These are phyloP conservation scores for Euwallacea fornicatus DNA, from an alignment of 1,140 invertebrate species.

Conservation along the genomic window DNA sequence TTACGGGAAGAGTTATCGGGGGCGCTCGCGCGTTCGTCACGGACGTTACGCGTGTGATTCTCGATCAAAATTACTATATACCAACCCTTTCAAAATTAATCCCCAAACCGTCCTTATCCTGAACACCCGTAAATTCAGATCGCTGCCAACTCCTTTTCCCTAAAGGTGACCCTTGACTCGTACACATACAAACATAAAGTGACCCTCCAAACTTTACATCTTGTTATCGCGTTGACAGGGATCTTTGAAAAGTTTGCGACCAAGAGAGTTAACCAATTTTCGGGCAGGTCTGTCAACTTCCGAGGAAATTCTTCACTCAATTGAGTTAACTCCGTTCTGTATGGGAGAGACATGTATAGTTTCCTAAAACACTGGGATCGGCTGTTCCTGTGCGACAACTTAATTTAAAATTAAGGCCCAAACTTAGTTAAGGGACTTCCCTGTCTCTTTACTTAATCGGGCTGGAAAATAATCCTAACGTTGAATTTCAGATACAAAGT, in stretches of 20 bases:
- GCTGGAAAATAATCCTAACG: conserved; percentile 6
- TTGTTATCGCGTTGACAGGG: no score
- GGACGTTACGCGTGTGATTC: no score
- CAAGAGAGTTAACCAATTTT: conserved; percentile 9
- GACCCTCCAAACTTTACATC: no score
- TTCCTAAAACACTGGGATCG: conserved; percentile 19
- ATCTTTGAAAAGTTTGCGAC: conserved; percentile 1
- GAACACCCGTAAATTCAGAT: no score
- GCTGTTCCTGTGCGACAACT: conserved; percentile 15
- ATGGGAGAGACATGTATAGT: conserved; percentile 20
- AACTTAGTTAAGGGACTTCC: conserved; percentile 13
- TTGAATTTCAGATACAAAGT: conserved; percentile 1
- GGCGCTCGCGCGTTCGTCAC: no score
- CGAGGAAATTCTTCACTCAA: conserved; percentile 15
- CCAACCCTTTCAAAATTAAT: no score
- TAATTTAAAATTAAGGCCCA: conserved; percentile 23
- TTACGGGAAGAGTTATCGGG: no score
- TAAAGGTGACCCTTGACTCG: no score
- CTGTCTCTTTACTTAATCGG: conserved; percentile 10
- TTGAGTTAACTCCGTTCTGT: conserved; percentile 15
- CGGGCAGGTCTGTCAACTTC: conserved; percentile 10
- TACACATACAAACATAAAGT: no score
- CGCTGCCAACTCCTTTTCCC: no score
- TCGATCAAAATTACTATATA: no score
- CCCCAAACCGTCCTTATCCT: no score